Evolutionary conservation across 2,888 invertebrate species (phyloP), one percentile per base, ranked within the genome.

Genomic region (Rosalia funebris): DNA sequence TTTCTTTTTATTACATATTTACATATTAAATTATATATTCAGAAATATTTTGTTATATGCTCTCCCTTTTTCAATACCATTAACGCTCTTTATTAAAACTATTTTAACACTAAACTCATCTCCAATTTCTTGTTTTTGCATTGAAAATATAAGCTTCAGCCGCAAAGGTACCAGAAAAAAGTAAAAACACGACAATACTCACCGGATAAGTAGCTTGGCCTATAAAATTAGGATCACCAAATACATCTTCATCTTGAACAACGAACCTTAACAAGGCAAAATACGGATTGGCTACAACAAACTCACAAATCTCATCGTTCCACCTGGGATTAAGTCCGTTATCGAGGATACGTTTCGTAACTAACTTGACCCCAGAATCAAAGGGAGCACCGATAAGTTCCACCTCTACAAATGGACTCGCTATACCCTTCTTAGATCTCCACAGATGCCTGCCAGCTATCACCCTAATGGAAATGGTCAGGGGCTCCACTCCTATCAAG

Each of bases 231-330:
- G 91, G 92, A 75, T 98, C 98, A 0, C 96, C 96, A 82, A 99
- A 98, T 85, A 96, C 93, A 78, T 99, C 98, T 80, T 96, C 97
- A 81, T 96, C 96, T 81, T 95, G 92, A 0, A 96, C 93, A 36
- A 92, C 86, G 81, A 98, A 96, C 32, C 96, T 86, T 45, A 95
- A 82, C 45, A 97, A 81, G 0, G 96, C 94, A 75, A 95, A 86
- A 53, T 92, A 86, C 0, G 96, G 94, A 83, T 92, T 94, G 10
- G 83, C 82, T 9, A 97, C 86, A 34, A 89, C 88, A 79, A 96
- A 95, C 73, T 92, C 91, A 81, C 92, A 92, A 7, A 85, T 84
- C 31, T 79, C 77, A 76, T 96, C 95, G 77, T 93, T 92, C 96
- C 97, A 98, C 57, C 91, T 84, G 0, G 97, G 97, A 83, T 95